phyloP scores from a whole-genome alignment of 2,797 vertebrate genomes.

The Peromyscus aztecus region DNA sequence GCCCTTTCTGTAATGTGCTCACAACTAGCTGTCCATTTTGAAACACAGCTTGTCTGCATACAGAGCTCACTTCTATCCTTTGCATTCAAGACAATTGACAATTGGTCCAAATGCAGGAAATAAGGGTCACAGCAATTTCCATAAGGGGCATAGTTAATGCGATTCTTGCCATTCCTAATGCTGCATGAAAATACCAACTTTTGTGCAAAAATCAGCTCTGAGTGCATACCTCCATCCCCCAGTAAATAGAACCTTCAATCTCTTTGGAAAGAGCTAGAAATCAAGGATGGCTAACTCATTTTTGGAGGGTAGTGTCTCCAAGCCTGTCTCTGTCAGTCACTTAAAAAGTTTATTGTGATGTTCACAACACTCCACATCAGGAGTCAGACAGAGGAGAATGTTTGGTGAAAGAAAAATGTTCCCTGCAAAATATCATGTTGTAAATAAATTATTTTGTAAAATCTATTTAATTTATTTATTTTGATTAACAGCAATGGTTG shows the following conservation, averaged over 20 bases:
- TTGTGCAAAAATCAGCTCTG: constrained; percentile 63
- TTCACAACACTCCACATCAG: not conserved
- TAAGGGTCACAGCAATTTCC: constrained; percentile 78
- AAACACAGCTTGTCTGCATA: constrained; percentile 60
- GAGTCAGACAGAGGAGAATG: not conserved
- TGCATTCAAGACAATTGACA: constrained; percentile 76
- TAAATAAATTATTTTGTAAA: constrained; percentile 68
- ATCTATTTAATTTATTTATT: constrained; percentile 57
- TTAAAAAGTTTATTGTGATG: constrained; percentile 42
- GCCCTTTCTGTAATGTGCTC: constrained; percentile 74
- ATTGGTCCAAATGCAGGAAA: constrained; percentile 78
- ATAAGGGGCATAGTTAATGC: constrained; percentile 63
- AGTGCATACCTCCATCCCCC: not conserved
- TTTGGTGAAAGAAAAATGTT: constrained; percentile 27
- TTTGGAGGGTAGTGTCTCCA: constrained; percentile 14
- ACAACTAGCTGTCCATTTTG: constrained; percentile 71
- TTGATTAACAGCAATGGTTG: constrained; percentile 6
- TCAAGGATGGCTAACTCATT: constrained; percentile 44
- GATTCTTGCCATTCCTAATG: constrained; percentile 71
- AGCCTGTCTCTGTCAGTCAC: not conserved
- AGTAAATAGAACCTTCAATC: not conserved
- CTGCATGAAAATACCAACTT: constrained; percentile 73
- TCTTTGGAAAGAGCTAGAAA: constrained; percentile 47
- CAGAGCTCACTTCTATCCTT: constrained; percentile 61
- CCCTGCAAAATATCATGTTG: constrained; percentile 39